Base-by-base conservation (phyloP, 2,113 vertebrate genomes). In the Eublepharis macularius region DNA sequence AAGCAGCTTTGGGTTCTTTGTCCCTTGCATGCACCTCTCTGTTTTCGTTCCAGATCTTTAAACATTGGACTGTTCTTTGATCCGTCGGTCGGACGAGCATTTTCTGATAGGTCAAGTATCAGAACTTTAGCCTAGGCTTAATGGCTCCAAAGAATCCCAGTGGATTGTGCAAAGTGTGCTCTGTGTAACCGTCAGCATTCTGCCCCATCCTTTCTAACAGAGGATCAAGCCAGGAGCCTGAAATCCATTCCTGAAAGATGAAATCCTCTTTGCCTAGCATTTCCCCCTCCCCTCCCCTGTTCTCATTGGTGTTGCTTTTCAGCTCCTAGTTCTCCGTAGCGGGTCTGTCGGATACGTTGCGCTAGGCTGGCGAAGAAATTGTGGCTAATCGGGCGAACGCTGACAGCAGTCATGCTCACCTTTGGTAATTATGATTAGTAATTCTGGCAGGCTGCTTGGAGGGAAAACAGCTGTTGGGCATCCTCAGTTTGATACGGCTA, bases 391-490 rank as follows among this genome's bases (percentile, higher is more conserved):
- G 70, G n/a, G 3, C 79, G 73, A 87, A 63, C 10, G 81, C 74
- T 51, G 82, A 81, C 29, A 73, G 43, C 24, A 75, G 82, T 75
- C 84, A 86, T 19, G 1, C 39, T 88, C 65, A 51, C 21, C 17
- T 83, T 80, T 36, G 87, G 69, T 89, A 89, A 89, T 83, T 92
- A 70, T 63, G 78, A 70, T 87, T 90, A 86, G 72, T 17, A 77
- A 65, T 49, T 76, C 10, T n/a, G 49, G 0, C 73, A 41, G 80
- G 68, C 76, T 87, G 86, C 90, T 86, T 54, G 66, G n/a, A 80
- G 36, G 32, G 45, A 80, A 80, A 88, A 85, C 63, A 84, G 75
- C 24, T 88, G 43, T 86, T 92, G 49, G 34, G 76, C 2, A 4
- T 81, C 45, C 34, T 19, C 34, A 80, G 1, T n/a, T 86, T 74